Conservation (phyloP, 30 jellyfish, hydroid and myxozoan species). For the Chrysaora quinquecirrha region DNA sequence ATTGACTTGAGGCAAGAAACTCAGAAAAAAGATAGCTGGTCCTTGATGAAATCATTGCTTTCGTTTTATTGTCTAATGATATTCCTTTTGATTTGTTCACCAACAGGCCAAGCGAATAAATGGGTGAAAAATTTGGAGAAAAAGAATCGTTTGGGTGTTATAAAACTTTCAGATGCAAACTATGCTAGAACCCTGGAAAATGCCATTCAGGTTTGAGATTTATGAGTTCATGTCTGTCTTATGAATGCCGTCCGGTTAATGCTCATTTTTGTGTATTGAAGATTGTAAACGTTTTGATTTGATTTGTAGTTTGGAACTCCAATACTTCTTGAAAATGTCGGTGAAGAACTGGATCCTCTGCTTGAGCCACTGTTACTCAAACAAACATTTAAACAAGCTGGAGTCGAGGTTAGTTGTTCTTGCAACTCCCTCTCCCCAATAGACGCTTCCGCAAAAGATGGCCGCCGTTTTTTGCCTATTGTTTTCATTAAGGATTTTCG, state of each 20-base stretch:
- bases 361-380: slow-evolving; percentile 65
- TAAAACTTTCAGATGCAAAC: slow-evolving; percentile 59
- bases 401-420: too few relatives aligned
- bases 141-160: slow-evolving; percentile 31
- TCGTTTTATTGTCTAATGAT: not conserved
- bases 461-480: too few relatives aligned
- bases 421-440: too few relatives aligned
- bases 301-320: slow-evolving; percentile 66
- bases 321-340: slow-evolving; percentile 53
- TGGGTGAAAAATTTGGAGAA: slow-evolving; percentile 76
- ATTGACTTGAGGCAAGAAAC: too few relatives aligned
- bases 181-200: slow-evolving; percentile 59
- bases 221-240: not conserved
- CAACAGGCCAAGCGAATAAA: slow-evolving; percentile 74
- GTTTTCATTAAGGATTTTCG: too few relatives aligned
- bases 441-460: too few relatives aligned
- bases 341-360: slow-evolving; percentile 71
- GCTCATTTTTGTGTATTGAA: not conserved
- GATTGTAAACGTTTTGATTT: not conserved
- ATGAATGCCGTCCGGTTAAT: not conserved
- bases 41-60: not conserved
- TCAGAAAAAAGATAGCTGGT: too few relatives aligned
- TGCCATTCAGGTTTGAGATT: slow-evolving; percentile 51
- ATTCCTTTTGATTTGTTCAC: not conserved
- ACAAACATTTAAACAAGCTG: slow-evolving; percentile 70